Base-by-base conservation (phyloP, 2,113 vertebrate species). In the Melospiza melodia region DNA sequence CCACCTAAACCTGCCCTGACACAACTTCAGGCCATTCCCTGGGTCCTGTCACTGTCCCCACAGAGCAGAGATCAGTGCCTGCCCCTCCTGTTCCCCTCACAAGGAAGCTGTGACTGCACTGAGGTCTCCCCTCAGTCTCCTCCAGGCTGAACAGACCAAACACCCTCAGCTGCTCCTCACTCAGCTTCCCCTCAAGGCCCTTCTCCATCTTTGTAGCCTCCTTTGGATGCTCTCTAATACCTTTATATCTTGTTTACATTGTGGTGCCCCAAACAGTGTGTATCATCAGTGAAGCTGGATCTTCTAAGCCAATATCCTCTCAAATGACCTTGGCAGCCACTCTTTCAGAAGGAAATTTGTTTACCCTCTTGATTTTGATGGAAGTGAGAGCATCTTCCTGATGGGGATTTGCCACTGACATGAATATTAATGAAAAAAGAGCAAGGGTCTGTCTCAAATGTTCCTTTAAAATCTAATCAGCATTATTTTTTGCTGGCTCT, bases 111-210 rank as follows among this genome's bases (percentile, higher is more conserved):
- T 54, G 0, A 5, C 66, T 27, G 66, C 75, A 72, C 2, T 35
- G 75, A 49, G 30, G 7, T 15, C 41, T 49, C 11, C 10, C 48
- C 75, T 79, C 66, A 48, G 57, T 2, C 75, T 57, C 35, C 58
- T 65, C 41, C 49, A 57, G 41, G n/a, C 49, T 35, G 58, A 16
- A 41, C 85, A 57, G 4, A 72, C 30, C 25, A 1, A 63, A 21
- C 0, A 14, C 0, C 43, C 35, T 57, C 76, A 37, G 43, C 17
- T 0, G 0, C 18, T 80, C 10, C 59, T 65, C 35, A 15, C 0
- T 11, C 0, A 0, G 20, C 13, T 58, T 66, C 51, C 0, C 44
- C 67, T 66, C 44, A 1, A 73, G 44, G 5, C 33, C 10, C 18
- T 44, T 58, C 22, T 0, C 31, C 18, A 28, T 33, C 59, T 12